These are phyloP conservation scores for Malachius bipustulatus DNA, from an alignment of 2,888 invertebrate species.

Conservation along the genomic window DNA sequence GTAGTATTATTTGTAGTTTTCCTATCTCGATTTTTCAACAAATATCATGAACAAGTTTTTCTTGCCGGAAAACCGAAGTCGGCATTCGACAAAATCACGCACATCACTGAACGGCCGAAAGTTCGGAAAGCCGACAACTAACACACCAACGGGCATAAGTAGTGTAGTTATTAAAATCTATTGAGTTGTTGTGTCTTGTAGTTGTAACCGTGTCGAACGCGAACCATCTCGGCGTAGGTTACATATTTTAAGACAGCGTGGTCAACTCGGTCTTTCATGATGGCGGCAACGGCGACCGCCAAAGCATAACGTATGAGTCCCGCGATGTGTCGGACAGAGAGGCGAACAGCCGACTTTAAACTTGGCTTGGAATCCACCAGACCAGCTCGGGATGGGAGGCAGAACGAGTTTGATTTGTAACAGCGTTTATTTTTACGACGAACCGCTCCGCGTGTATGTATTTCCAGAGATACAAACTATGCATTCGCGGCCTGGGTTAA, in stretches of 20 bases:
- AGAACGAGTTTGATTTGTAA: conserved; percentile 29
- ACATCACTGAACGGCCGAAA: no score
- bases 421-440: conserved; percentile 12
- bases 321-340: conserved; percentile 15
- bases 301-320: conserved; percentile 12
- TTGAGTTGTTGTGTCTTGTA: conserved; percentile 24
- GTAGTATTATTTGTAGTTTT: no score
- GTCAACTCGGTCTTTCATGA: conserved; percentile 28
- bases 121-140: no score
- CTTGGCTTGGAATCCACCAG: conserved; percentile 18
- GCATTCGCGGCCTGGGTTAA: neutral
- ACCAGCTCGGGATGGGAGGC: conserved; percentile 26
- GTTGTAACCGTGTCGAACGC: conserved; percentile 23
- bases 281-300: conserved; percentile 18
- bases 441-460: conserved; percentile 8
- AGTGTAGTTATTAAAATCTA: conserved; percentile 22
- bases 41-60: no score
- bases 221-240: conserved; percentile 28
- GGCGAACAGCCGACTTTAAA: conserved; percentile 19
- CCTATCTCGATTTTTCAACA: no score
- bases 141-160: conserved; percentile 6
- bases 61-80: no score
- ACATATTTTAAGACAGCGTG: conserved; percentile 29
- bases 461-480: conserved; percentile 11
- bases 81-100: no score